Evolutionary conservation across 1,140 invertebrate species (phyloP), one percentile per base, ranked within the genome.

Genomic region (Chrysomallon squamiferum): DNA sequence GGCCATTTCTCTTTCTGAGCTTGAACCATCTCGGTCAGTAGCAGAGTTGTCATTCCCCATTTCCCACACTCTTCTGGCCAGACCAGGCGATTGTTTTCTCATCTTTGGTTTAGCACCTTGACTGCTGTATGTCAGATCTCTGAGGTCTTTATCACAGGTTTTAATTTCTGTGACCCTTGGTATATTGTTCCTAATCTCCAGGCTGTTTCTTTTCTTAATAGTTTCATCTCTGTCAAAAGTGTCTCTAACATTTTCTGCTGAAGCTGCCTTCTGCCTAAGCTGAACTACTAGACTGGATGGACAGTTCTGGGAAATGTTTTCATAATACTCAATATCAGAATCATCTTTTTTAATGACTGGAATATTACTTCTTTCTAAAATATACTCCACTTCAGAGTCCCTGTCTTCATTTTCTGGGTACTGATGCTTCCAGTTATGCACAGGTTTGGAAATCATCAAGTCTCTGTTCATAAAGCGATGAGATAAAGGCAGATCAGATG

Each of bases 161-260:
- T 84, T 84, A 1, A 82, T 73, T 59, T 81, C 81, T 22, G 75
- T 75, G 18, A 78, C 66, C 13, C 75, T 65, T 59, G 82, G 82
- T 63, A 84, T 84, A 74, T 84, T 84, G 65, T 84, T 84, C 61
- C 82, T 64, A 18, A 84, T 80, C 78, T 84, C 82, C 52, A 83
- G 63, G 71, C 80, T 82, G 65, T 81, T 83, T 47, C 82, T 61
- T 62, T 84, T 84, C 45, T 73, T 74, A 20, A 59, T 62, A 22
- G 54, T 56, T 27, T 71, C 65, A n/a, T 68, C 60, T 59, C 22
- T 32, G 32, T 63, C 65, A 29, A 38, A 38, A 2, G 50, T 15
- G 22, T 63, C 62, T 41, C 47, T 54, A 25, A 54, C 43, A 56
- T 54, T 54, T 54, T 54, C 50, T 18, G 50, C 22, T 3, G 50